Base-by-base conservation (phyloP, 2,888 invertebrate genomes). In the Molanna angustata region DNA sequence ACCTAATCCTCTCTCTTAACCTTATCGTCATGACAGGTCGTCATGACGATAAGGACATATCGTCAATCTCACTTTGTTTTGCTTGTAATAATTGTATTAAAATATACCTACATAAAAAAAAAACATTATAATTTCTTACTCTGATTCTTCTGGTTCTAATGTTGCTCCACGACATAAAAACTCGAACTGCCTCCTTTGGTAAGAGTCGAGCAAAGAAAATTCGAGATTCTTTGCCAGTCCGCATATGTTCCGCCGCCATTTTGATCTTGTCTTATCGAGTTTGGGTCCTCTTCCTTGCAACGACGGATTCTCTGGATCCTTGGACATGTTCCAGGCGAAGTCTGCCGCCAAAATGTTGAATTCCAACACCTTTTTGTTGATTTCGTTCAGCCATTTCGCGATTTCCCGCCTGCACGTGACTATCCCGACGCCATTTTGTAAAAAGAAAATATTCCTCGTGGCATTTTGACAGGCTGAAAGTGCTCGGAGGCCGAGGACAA, bases 111-210 rank as follows among this genome's bases (percentile, higher is more conserved):
- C 6, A 14, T 82, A 62, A 1, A 70, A 69, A 49, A 46, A 52
- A 53, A 33, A 49, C 20, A 42, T 47, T 39, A 31, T 18, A 32
- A 39, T 16, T 20, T 16, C 65, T 61, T 67, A 84, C 84, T 76
- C 74, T 6, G 78, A 74, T 64, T 83, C 79, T 42, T 73, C 64
- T 39, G 71, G 68, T 2, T 75, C 77, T 63, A 75, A 84, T 48
- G 71, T 76, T 0, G 84, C 82, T 35, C 85, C 85, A 61, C 82
- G 71, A 62, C 86, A 87, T 35, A 86, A 61, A 9, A 85, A 66
- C 67, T 78, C 79, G 45, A 79, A 65, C 71, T 80, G 80, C 54
- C 84, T 70, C 41, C 63, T 64, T 57, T 80, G 76, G 17, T 67
- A 69, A 16, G 44, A 60, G 44, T 72, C 72, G 20, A 74, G 54